Evolutionary conservation across 2,797 vertebrate genomes (phyloP), one percentile per base, ranked within the genome.

Genomic region (Allobates femoralis): DNA sequence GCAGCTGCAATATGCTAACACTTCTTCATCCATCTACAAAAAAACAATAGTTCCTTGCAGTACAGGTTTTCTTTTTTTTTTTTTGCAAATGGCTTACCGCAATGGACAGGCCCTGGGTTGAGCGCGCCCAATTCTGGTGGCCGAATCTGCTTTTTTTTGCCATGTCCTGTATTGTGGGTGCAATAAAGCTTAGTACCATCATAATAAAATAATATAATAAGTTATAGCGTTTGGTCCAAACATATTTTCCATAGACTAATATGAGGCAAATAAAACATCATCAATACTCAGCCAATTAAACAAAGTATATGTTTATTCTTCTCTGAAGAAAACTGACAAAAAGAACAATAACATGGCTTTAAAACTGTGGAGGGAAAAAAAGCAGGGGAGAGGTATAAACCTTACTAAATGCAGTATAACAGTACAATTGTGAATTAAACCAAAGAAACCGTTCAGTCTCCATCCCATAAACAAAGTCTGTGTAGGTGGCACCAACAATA

Each of bases 301-400:
- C 82, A 84, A 84, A 84, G 73, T 84, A 84, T 84, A 64, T 32
- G 55, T 84, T 84, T 84, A 84, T 64, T 78, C 74, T 84, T 84
- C 83, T 84, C 83, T 84, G 83, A 84, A 67, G 83, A 78, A 84
- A 84, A 84, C 56, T 64, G 82, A 84, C 82, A 84, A 64, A 76
- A n/a, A n/a, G n/a, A n/a, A 76, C 82, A 84, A 74, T 84, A 71
- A 84, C 46, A 84, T 84, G 69, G 82, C 82, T 84, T 75, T 53
- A 30, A 51, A 81, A 82, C 28, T 82, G 66, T 53, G 80, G 66
- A 32, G 18, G 34, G 55, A 66, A 28, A 62, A 26, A n/a, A 37
- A 71, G 34, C 37, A 12, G 21, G 7, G 26, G 23, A 1, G 30
- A 73, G 58, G 34, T 26, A 83, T 34, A 55, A n/a, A 73, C 67